Evolutionary conservation across 2,797 vertebrate species (phyloP), one percentile per base, ranked within the genome.

Genomic region (Peromyscus attwateri): DNA sequence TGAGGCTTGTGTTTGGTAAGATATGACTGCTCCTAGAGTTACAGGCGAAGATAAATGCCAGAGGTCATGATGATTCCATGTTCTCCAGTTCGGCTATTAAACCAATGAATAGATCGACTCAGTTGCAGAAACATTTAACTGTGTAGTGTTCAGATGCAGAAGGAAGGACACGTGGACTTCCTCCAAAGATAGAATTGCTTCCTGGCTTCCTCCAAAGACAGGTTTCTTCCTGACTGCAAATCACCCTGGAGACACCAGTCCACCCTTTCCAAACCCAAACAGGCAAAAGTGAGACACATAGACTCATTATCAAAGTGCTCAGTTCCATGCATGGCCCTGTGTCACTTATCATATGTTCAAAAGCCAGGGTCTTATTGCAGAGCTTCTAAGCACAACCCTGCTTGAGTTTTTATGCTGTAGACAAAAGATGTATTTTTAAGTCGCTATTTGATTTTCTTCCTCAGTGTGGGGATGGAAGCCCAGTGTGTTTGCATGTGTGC

Each of bases 61-160:
- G 95, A 49, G 87, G 55, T 94, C 87, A 95, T 88, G 92, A 37
- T 92, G 96, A 98, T 79, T 77, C 82, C 55, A 34, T 46, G 46
- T 79, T 75, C 85, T 97, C 97, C 55, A 71, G 10, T 95, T 93
- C 94, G 90, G 76, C 75, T 89, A 52, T 92, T 93, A 55, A n/a
- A 27, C 68, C 95, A 75, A 40, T 94, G 96, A 97, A 79, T 79
- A 88, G 95, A 83, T 80, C 81, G 91, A 94, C 94, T 98, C 90
- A 92, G 94, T 49, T 46, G 62, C 21, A 29, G 49, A 7, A 91
- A 80, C 57, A 13, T 98, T 96, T 95, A 95, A 95, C 94, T 96
- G 91, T 94, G 27, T 57, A 43, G 87, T 92, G 68, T 31, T 87
- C 60, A 34, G 40, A 73, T 16, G 3, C 1, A 27, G 84, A 71